A percentile compares a stretch with the other conserved stretches of the same genome.
These are phyloP conservation scores for Disparrhopalites patrizii DNA, from an alignment of 2,888 invertebrate species.

Conservation along the genomic window DNA sequence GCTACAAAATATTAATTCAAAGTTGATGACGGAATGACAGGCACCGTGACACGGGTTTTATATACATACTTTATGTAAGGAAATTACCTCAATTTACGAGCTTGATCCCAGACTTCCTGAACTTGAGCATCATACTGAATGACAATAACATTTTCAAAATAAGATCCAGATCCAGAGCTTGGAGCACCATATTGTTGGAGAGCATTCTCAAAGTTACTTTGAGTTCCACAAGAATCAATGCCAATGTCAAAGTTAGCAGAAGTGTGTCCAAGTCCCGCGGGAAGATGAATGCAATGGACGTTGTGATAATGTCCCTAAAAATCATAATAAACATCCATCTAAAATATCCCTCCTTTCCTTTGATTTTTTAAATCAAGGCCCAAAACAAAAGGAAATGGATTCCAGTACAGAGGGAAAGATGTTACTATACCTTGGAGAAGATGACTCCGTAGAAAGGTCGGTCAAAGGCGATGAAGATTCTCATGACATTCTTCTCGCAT, in stretches of 20 bases:
- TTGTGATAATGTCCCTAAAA: conserved; percentile 78
- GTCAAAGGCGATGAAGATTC: conserved; percentile 88
- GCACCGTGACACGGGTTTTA: too few relatives aligned
- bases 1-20: too few relatives aligned
- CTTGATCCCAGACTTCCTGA: conserved; percentile 94
- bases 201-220: conserved; percentile 88
- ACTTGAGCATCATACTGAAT: conserved; percentile 84
- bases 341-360: background rate
- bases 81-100: conserved; percentile 64
- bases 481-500: conserved; percentile 90
- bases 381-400: background rate
- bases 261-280: conserved; percentile 78
- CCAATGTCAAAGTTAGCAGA: conserved; percentile 87
- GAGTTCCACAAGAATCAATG: conserved; percentile 85
- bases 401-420: too few relatives aligned
- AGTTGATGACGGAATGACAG: background rate
- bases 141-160: conserved; percentile 89
- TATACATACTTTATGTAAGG: background rate
- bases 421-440: conserved; percentile 65
- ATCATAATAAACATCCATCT: background rate
- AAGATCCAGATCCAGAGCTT: conserved; percentile 84
- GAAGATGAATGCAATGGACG: conserved; percentile 84
- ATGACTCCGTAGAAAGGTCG: conserved; percentile 94
- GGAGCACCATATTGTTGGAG: conserved; percentile 68
- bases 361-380: background rate